Evolutionary conservation across 1,140 invertebrate genomes (phyloP).

Genomic region (Camponotus vicinus): DNA sequence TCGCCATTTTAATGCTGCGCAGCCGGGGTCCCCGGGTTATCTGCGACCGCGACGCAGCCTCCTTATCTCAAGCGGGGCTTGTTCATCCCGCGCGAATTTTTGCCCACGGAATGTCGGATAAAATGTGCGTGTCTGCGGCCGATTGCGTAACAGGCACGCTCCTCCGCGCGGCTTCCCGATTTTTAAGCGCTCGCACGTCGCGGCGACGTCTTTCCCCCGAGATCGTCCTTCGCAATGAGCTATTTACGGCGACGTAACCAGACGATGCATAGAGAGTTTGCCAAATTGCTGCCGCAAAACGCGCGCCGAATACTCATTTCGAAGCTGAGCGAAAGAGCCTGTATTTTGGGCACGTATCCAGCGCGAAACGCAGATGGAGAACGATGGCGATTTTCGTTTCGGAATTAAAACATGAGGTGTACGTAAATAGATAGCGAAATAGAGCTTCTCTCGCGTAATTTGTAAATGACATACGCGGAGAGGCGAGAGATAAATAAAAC

Average conservation of each 20-base stretch:
- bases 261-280: slow-evolving; percentile 29
- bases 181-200: not conserved
- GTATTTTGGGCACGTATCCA: slow-evolving; percentile 14
- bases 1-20: slow-evolving; percentile 61
- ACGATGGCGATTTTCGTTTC: not conserved
- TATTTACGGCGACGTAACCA: slow-evolving; percentile 36
- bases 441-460: not conserved
- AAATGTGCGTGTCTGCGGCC: slow-evolving; percentile 19
- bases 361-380: not conserved
- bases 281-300: slow-evolving; percentile 37
- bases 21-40: slow-evolving; percentile 67
- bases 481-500: not conserved
- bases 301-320: not conserved
- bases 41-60: slow-evolving; percentile 40
- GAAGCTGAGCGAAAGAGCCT: not conserved
- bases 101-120: slow-evolving; percentile 20
- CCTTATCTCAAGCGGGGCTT: slow-evolving; percentile 59
- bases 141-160: slow-evolving; percentile 64
- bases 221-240: slow-evolving; percentile 53
- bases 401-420: not conserved
- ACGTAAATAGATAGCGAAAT: not conserved
- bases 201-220: not conserved
- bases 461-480: not conserved
- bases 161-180: not conserved
- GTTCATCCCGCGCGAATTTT: slow-evolving; percentile 69